Evolutionary conservation across 2,888 invertebrate species (phyloP), one percentile per base, ranked within the genome.

Genomic region (Dorcus parallelipipedus): DNA sequence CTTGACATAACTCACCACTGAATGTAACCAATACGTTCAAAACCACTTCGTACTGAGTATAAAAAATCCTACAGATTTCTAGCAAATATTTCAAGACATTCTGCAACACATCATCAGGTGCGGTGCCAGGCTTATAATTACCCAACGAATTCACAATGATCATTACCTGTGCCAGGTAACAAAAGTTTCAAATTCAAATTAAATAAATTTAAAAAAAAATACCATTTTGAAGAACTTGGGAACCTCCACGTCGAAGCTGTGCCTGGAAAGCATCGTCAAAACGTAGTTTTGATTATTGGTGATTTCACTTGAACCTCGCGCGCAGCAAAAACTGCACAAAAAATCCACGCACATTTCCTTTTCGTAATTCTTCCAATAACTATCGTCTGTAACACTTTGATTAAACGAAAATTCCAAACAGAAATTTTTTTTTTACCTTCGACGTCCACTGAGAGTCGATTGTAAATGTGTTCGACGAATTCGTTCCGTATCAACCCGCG

Each of bases 81-180:
- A 73, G 58, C 3, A 79, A 47, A 41, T 76, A 69, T 40, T 69
- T 59, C 7, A 77, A 64, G 41, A 76, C 59, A 17, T 64, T 69
- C 9, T 67, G 59, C n/a, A 76, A 48, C 17, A 73, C 59, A 47
- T 70, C 45, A 17, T 64, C 62, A 14, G 70, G 52, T 52, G 73
- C 51, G 51, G 67, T 61, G 38, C 70, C 70, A 17, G 67, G 60
- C 60, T 64, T 63, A 39, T 71, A 69, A 9, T 65, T 63, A 20
- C 60, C 60, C 7, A 78, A 61, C n/a, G 69, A 69, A 51, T 74
- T 66, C 14, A 81, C 59, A 43, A 80, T 70, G 5, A 68, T 68
- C 39, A 77, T 60, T n/a, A 72, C 70, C 68, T 73, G 56, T 17
- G 26, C 60, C 50, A 23, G 10, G 6, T 49, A 49, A 8, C 6